phyloP scores from a whole-genome alignment of 1,140 invertebrate genomes.

The Mizuhopecten yessoensis region DNA sequence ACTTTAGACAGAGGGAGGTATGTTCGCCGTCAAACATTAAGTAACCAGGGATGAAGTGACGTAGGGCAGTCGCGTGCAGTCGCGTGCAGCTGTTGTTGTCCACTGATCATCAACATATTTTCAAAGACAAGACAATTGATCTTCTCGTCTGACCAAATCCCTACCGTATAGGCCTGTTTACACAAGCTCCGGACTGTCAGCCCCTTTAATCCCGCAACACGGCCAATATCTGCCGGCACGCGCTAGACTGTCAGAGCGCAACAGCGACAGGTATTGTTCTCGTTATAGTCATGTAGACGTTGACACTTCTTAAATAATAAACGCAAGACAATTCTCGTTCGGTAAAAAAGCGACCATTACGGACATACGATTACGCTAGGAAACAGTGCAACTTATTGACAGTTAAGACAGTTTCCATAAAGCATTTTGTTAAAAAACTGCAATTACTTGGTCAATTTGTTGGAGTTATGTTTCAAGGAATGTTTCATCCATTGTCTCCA shows the following conservation, averaged over 20 bases:
- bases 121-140: background rate
- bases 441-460: slow-evolving; percentile 31
- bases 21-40: background rate
- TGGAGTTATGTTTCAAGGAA: background rate
- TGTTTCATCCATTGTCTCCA: background rate
- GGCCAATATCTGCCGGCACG: background rate
- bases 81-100: slow-evolving; percentile 29
- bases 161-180: background rate
- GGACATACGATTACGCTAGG: slow-evolving; percentile 11
- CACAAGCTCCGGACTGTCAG: slow-evolving; percentile 2
- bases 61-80: background rate
- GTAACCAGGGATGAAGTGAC: background rate
- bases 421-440: background rate
- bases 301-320: slow-evolving; percentile 28
- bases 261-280: background rate
- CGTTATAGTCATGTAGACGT: background rate
- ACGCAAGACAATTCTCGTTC: background rate
- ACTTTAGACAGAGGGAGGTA: background rate
- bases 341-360: background rate
- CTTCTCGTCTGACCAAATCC: background rate
- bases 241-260: background rate
- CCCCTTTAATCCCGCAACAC: background rate
- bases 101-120: slow-evolving; percentile 18
- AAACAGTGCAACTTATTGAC: slow-evolving; percentile 25
- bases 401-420: slow-evolving; percentile 27